Evolutionary conservation across 2,888 invertebrate species (phyloP).

Genomic region (Rhingia rostrata): DNA sequence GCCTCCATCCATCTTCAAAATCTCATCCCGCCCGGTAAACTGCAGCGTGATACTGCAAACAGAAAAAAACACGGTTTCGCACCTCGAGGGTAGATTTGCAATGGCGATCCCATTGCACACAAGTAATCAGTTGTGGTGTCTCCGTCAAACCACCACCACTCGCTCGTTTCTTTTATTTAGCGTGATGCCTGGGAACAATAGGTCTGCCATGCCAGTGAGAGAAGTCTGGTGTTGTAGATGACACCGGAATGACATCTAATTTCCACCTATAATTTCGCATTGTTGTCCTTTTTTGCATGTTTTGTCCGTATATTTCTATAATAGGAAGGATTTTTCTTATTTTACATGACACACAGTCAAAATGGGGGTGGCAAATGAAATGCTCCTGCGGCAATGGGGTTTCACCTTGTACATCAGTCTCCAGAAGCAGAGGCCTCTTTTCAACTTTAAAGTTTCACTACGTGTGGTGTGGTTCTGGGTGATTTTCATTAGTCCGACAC

Average conservation of each 20-base stretch:
- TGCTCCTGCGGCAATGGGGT: constrained; percentile 43
- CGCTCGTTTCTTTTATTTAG: constrained; percentile 48
- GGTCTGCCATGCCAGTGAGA: constrained; percentile 65
- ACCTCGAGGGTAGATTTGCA: constrained; percentile 64
- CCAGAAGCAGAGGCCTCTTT: constrained; percentile 18
- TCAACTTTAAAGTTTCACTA: neutral
- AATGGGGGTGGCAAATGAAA: constrained; percentile 60
- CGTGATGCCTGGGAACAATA: constrained; percentile 64
- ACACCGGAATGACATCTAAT: constrained; percentile 74
- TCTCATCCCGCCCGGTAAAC: constrained; percentile 27
- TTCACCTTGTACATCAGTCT: constrained; percentile 56
- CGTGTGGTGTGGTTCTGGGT: neutral
- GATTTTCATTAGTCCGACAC: constrained; percentile 60
- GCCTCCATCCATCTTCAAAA: neutral
- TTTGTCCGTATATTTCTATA: constrained; percentile 20
- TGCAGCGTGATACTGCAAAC: constrained; percentile 39
- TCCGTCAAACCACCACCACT: constrained; percentile 38
- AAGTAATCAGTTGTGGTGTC: constrained; percentile 70
- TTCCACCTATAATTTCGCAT: constrained; percentile 73
- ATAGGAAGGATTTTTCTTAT: constrained; percentile 21
- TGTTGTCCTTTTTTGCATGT: constrained; percentile 57
- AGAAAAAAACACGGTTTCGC: constrained; percentile 60
- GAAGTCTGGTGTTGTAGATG: constrained; percentile 69
- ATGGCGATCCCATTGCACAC: constrained; percentile 64
- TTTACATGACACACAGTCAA: constrained; percentile 44